These are phyloP conservation scores for Cetoscarus ocellatus DNA, from an alignment of 2,797 vertebrate genomes.

Conservation along the genomic window DNA sequence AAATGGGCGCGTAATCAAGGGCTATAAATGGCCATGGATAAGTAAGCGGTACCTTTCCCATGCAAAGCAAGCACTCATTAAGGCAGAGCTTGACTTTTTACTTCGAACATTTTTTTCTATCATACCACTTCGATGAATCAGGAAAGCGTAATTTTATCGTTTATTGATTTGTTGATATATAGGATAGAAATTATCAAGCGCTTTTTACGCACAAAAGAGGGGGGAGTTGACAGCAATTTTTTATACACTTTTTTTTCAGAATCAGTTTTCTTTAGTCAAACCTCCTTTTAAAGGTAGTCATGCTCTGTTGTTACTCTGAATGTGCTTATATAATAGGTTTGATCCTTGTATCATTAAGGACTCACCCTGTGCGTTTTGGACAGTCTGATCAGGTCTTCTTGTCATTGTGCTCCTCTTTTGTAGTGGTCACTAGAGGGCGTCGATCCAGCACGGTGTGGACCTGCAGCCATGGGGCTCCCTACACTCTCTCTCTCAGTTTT, in stretches of 20 bases:
- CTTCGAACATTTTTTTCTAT: constrained; percentile 10
- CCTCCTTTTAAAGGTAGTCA: not conserved
- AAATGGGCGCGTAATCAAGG: constrained; percentile 85
- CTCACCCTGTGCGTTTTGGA: constrained; percentile 11
- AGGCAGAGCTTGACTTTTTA: constrained; percentile 34
- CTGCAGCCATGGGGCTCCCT: constrained; percentile 51
- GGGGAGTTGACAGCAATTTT: not conserved
- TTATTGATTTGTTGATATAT: no score
- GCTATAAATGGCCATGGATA: constrained; percentile 82
- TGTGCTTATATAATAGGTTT: not conserved
- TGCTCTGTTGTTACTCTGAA: not conserved
- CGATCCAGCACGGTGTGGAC: constrained; percentile 72
- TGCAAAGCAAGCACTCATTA: constrained; percentile 72
- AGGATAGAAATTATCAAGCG: no score
- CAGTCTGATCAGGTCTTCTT: constrained; percentile 5
- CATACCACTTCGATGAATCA: constrained; percentile 13
- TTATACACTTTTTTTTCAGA: no score
- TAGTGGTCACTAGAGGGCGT: constrained; percentile 83
- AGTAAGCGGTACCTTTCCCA: constrained; percentile 78
- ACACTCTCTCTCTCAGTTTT: constrained; percentile 37
- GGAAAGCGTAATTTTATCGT: not conserved
- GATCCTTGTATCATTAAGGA: not conserved
- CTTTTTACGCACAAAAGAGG: not conserved
- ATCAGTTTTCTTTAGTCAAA: not conserved
- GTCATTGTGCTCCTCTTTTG: constrained; percentile 58